Evolutionary conservation across 30 jellyfish, hydroid and myxozoan species (phyloP), one percentile per base, ranked within the genome.

Genomic region (Aurelia coerulea): DNA sequence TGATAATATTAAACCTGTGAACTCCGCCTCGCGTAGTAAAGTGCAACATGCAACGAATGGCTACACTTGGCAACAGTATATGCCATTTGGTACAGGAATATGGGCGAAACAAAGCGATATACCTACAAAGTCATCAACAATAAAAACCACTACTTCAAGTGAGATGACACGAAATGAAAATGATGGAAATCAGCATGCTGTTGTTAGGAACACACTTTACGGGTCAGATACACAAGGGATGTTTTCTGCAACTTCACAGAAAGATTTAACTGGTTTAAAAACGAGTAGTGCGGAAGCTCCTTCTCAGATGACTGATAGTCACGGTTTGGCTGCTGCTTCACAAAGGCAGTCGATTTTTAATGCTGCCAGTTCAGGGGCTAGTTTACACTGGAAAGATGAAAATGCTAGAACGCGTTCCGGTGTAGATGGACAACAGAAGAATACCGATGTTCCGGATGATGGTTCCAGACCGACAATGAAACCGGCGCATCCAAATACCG

Each of bases 11-110:
- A 78, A 78, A 16, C 80, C 88, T 39, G 79, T n/a, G 41, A 69
- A 12, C 2, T n/a, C 77, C 10, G 62, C 19, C 54, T 63, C 90
- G 2, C 74, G 92, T 17, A 83, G 92, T 60, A 70, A 39, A 4
- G 41, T 75, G 5, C 76, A 49, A 34, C 90, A 69, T 12, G 74
- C 39, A 31, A 68, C 39, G 41, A 83, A 63, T 16, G 92, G 92
- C 65, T 91, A 91, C 70, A 74, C 54, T 1, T 91, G 98, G 98
- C 91, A 89, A 78, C 98, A 91, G 81, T 91, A 91, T 65, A 83
- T 81, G 93, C 97, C 97, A 49, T 91, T 84, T 52, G 84, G 84
- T 18, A 67, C 70, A 1, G 80, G 81, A 1, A 63, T 62, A 18
- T 71, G 85, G 85, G 86, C 71, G 52, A 83, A 59, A 41, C 81